phyloP scores from a whole-genome alignment of 2,888 invertebrate species.

The Brachycybe producta region DNA sequence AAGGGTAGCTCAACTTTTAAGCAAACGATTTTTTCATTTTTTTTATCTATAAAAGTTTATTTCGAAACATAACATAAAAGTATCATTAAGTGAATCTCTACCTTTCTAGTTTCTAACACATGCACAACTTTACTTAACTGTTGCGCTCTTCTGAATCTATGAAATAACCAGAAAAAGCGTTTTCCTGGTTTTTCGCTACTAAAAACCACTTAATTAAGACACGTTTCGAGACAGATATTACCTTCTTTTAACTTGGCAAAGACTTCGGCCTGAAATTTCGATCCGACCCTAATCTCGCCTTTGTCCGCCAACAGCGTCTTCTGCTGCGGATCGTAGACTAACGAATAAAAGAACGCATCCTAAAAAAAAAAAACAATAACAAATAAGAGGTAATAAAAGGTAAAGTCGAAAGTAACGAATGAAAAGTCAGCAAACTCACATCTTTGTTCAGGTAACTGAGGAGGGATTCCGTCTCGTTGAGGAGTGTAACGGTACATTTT shows the following conservation, averaged over 20 bases:
- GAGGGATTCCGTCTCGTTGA: conserved; percentile 97
- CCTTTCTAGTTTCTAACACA: no score
- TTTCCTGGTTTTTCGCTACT: conserved; percentile 3
- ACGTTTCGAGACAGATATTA: conserved; percentile 27
- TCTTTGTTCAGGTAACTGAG: conserved; percentile 93
- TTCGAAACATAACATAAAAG: no score
- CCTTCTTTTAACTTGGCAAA: conserved; percentile 66
- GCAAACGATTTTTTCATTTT: no score
- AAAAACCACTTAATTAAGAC: background rate
- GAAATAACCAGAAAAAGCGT: no score
- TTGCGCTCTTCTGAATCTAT: no score
- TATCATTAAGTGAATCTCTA: no score
- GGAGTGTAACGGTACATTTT: conserved; percentile 95
- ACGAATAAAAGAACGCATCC: conserved; percentile 98
- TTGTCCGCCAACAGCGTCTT: conserved; percentile 97
- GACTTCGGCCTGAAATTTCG: conserved; percentile 92
- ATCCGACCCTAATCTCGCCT: conserved; percentile 83
- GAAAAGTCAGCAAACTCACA: conserved; percentile 44
- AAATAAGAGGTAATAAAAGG: background rate
- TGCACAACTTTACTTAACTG: no score
- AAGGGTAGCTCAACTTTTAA: no score
- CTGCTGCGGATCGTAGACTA: conserved; percentile 98
- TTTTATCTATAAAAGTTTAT: no score
- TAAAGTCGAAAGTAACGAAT: conserved; percentile 1
- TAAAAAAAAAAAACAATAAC: conserved; percentile 38